Percentiles rank a stretch among this genome's conserved stretches.
These are phyloP conservation scores for Fulmarus glacialis DNA, from an alignment of 2,113 vertebrate species.

Conservation along the genomic window DNA sequence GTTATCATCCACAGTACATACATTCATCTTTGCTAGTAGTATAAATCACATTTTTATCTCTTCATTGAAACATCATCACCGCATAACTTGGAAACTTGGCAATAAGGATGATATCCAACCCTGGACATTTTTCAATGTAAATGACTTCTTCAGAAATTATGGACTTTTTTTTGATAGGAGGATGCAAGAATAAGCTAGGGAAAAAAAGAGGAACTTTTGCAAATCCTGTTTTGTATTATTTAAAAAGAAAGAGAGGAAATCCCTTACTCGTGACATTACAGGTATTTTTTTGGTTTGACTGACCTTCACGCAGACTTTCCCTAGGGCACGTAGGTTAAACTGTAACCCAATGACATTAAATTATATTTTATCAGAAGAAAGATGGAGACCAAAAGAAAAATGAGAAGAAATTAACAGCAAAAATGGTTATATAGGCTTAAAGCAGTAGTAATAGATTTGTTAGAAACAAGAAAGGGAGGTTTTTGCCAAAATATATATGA, in stretches of 20 bases:
- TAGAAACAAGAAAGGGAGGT: constrained; percentile 3
- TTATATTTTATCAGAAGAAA: neutral
- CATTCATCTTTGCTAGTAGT: neutral
- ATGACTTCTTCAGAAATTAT: neutral
- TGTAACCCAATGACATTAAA: neutral
- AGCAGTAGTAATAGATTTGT: neutral
- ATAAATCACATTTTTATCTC: neutral
- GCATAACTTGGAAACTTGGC: neutral
- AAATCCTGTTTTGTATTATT: constrained; percentile 44
- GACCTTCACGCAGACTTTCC: neutral
- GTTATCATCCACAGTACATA: neutral
- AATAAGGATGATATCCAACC: neutral
- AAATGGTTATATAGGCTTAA: constrained; percentile 1
- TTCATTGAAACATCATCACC: neutral
- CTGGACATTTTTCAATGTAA: neutral
- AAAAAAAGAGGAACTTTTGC: neutral
- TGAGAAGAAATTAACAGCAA: neutral
- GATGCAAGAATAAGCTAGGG: neutral
- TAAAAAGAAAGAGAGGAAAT: constrained; percentile 37
- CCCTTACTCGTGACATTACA: neutral
- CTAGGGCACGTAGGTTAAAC: neutral
- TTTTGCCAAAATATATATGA: constrained; percentile 47
- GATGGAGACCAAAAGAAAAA: neutral
- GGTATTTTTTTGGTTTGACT: neutral
- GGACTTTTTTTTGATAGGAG: neutral